A percentile compares a stretch with the other conserved stretches of the same genome.
These are phyloP conservation scores for Hartigia nigra DNA, from an alignment of 2,888 invertebrate genomes.

Conservation along the genomic window DNA sequence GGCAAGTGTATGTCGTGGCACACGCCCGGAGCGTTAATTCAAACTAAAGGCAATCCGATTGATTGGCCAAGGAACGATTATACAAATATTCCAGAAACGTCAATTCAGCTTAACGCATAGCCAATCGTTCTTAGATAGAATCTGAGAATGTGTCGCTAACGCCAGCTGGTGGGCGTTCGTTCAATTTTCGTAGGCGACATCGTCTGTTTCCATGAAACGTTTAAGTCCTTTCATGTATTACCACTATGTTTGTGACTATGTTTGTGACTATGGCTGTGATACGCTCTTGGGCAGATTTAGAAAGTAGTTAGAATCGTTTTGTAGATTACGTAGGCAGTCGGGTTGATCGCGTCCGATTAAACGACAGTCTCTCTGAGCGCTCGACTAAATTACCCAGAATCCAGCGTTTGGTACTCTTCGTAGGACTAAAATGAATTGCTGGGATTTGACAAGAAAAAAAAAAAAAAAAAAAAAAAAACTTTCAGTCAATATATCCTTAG, in stretches of 20 bases:
- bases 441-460: neutral
- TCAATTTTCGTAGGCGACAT: neutral
- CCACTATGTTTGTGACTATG: neutral
- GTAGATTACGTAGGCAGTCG: neutral
- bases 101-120: neutral
- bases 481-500: neutral
- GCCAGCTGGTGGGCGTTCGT: neutral
- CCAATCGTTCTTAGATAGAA: neutral
- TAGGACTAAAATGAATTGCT: neutral
- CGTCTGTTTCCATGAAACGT: neutral
- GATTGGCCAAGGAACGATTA: neutral
- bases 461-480: fast-evolving
- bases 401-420: neutral
- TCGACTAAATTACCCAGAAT: neutral
- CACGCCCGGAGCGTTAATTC: neutral
- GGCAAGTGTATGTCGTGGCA: too few species aligned
- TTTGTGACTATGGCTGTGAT: too few species aligned
- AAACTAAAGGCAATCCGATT: neutral
- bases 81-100: neutral
- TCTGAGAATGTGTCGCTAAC: neutral
- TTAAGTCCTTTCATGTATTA: neutral
- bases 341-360: neutral
- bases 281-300: neutral
- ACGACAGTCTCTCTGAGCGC: neutral
- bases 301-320: neutral